phyloP scores from a whole-genome alignment of 1,140 invertebrate genomes.

The Chlorops oryzae region DNA sequence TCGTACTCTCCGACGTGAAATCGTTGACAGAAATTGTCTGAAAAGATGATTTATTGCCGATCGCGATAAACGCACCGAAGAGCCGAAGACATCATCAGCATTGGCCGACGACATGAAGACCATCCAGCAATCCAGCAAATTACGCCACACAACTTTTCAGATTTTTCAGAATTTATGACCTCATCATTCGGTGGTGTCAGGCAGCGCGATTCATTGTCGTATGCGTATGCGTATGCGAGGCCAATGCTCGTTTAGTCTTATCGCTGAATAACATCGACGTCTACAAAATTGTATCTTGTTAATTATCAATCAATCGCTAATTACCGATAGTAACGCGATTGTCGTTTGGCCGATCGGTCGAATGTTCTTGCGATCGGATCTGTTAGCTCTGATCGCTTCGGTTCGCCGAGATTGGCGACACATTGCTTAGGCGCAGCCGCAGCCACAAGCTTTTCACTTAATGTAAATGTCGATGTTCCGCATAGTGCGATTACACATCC shows the following conservation, averaged over 20 bases:
- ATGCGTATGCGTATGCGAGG: too few relatives aligned
- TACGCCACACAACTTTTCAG: too few relatives aligned
- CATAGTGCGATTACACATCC: too few relatives aligned
- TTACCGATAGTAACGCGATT: slow-evolving; percentile 28
- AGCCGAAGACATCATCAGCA: not conserved
- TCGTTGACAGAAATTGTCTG: slow-evolving; percentile 18
- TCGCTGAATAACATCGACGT: slow-evolving; percentile 16
- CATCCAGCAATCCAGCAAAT: slow-evolving; percentile 7
- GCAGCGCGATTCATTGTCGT: too few relatives aligned
- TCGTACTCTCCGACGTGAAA: slow-evolving; percentile 9
- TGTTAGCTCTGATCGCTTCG: too few relatives aligned
- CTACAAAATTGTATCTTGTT: slow-evolving; percentile 24
- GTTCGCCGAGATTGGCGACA: too few relatives aligned
- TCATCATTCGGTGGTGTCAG: too few relatives aligned
- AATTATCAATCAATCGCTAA: slow-evolving; percentile 29
- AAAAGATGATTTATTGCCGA: slow-evolving; percentile 21
- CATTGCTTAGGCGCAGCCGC: too few relatives aligned
- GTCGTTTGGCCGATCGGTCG: slow-evolving; percentile 16
- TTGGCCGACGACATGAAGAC: not conserved
- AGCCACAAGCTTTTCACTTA: too few relatives aligned
- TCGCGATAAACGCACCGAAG: slow-evolving; percentile 16
- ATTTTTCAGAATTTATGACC: too few relatives aligned
- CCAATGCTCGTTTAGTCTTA: slow-evolving; percentile 10
- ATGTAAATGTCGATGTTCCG: too few relatives aligned
- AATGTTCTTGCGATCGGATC: too few relatives aligned